Evolutionary conservation across 2,888 invertebrate species (phyloP).

Genomic region (Nomada ruficornis): DNA sequence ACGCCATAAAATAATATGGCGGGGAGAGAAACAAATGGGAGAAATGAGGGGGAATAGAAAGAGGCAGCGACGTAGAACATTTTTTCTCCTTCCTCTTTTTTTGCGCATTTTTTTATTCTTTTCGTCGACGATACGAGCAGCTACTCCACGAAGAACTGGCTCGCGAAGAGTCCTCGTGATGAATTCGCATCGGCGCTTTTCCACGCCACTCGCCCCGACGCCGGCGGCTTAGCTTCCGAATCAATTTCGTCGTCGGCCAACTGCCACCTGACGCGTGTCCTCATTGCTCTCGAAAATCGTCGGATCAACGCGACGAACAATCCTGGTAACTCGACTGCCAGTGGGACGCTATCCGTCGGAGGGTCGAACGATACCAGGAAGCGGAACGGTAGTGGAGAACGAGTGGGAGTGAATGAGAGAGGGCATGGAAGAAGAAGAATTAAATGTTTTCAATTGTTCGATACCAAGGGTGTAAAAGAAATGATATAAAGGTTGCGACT

Average conservation of each 20-base stretch:
- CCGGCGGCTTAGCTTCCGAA: constrained; percentile 51
- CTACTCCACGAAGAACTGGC: constrained; percentile 35
- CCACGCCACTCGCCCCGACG: constrained; percentile 28
- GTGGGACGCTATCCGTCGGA: background rate
- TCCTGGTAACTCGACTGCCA: background rate
- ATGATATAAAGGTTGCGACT: too few relatives aligned
- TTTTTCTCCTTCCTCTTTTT: background rate
- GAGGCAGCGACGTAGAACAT: background rate
- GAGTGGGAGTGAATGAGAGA: too few relatives aligned
- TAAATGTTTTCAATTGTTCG: too few relatives aligned
- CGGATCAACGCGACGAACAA: constrained; percentile 33
- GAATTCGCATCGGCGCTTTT: constrained; percentile 48
- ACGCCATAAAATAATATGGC: background rate
- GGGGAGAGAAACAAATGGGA: background rate
- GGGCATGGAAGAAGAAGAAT: background rate
- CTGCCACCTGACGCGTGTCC: constrained; percentile 49
- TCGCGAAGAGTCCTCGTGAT: constrained; percentile 48
- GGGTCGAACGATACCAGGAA: background rate
- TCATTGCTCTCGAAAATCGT: constrained; percentile 43
- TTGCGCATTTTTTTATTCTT: background rate
- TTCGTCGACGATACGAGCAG: constrained; percentile 21
- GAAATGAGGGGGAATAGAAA: too few relatives aligned
- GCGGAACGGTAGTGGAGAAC: background rate
- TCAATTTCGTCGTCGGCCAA: constrained; percentile 54
- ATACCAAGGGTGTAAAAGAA: too few relatives aligned